Conservation (phyloP, 2,113 vertebrate species). For the Antechinus stuartii region DNA sequence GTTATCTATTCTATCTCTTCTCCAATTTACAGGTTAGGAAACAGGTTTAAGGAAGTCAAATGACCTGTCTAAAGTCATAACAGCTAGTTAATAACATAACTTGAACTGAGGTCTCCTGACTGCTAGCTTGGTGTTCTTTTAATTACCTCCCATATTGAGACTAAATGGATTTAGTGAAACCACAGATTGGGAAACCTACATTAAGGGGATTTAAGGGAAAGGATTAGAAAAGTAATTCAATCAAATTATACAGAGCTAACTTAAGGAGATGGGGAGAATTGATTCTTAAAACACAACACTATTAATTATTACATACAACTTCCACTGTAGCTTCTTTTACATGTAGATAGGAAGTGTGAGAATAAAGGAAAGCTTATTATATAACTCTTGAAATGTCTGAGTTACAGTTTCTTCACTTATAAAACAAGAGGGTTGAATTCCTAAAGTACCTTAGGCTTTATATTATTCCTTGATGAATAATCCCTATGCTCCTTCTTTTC, state of each 20-base stretch:
- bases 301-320: background rate
- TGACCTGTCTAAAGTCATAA: background rate
- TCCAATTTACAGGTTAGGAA: background rate
- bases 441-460: too few relatives aligned
- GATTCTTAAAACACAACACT: background rate
- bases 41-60: background rate
- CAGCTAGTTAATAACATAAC: background rate
- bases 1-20: background rate
- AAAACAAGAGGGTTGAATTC: background rate
- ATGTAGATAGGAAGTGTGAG: background rate
- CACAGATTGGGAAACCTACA: background rate
- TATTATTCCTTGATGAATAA: background rate
- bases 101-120: background rate
- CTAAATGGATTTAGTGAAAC: background rate
- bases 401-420: background rate
- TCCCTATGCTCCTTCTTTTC: background rate
- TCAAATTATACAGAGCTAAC: background rate
- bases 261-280: background rate
- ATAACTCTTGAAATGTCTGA: background rate
- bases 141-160: background rate
- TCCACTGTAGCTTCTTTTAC: background rate
- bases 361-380: background rate
- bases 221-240: background rate
- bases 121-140: background rate
- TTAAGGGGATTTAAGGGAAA: background rate